Evolutionary conservation across 2,888 invertebrate genomes (phyloP).

Genomic region (Atherix ibis): DNA sequence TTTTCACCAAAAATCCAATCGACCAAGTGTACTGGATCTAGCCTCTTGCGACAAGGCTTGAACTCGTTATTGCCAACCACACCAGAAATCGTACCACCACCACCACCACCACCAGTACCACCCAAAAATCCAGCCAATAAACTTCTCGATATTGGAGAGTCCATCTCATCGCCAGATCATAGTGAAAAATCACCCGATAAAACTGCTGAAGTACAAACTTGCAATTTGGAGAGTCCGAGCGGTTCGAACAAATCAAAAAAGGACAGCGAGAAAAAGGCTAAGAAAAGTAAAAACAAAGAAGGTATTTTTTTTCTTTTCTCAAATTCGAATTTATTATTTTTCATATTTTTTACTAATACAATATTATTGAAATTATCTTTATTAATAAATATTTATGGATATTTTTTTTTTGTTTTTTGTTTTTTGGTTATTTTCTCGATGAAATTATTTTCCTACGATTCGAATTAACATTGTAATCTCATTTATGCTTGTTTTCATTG

Average conservation of each 20-base stretch:
- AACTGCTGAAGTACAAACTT: conserved; percentile 22
- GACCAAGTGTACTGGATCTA: conserved; percentile 18
- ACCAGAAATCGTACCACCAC: conserved; percentile 26
- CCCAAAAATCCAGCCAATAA: conserved; percentile 14
- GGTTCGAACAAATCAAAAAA: conserved; percentile 36
- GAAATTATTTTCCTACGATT: background rate
- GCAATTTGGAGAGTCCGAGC: conserved; percentile 36
- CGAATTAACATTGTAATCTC: background rate
- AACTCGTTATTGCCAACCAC: conserved; percentile 30
- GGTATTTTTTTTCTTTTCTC: too few relatives aligned
- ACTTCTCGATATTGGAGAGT: conserved; percentile 22
- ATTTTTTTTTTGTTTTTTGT: background rate
- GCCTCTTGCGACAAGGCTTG: conserved; percentile 25
- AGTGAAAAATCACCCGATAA: conserved; percentile 37
- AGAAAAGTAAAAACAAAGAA: conserved; percentile 35
- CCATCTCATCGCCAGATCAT: conserved; percentile 30
- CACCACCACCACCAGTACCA: conserved; percentile 24
- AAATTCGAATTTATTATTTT: too few relatives aligned
- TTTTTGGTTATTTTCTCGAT: background rate
- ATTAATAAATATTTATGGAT: too few relatives aligned
- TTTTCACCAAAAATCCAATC: conserved; percentile 31
- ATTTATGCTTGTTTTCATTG: too few relatives aligned
- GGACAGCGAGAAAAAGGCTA: conserved; percentile 33
- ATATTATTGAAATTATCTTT: too few relatives aligned
- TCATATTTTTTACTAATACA: too few relatives aligned